A percentile compares a stretch with the other conserved stretches of the same genome.
phyloP scores from a whole-genome alignment of 2,113 vertebrate species.

The Perccottus glenii region DNA sequence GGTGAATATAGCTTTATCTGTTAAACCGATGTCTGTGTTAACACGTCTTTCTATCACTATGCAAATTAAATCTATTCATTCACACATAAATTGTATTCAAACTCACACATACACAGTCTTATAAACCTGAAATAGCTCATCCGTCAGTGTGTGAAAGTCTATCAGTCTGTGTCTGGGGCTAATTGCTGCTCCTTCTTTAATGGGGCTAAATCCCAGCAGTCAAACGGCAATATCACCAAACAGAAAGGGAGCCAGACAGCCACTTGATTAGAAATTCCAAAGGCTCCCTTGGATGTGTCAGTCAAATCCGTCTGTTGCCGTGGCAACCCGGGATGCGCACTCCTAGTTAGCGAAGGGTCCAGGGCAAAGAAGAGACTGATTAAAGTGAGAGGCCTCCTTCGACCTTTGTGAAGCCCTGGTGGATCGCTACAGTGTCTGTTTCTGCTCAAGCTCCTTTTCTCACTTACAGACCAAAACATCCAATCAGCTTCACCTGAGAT shows the following conservation, averaged over 20 bases:
- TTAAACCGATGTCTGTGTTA: conserved; percentile 29
- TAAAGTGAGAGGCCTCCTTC: conserved; percentile 28
- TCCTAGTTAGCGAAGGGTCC: conserved; percentile 21
- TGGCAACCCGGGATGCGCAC: conserved; percentile 45
- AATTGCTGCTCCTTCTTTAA: conserved; percentile 45
- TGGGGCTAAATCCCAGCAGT: conserved; percentile 49
- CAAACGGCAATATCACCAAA: conserved; percentile 53
- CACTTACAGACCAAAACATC: conserved; percentile 17
- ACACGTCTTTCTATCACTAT: conserved; percentile 45
- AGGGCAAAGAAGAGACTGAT: conserved; percentile 45
- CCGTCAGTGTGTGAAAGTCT: conserved; percentile 36
- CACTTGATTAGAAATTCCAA: conserved; percentile 69
- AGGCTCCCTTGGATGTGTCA: conserved; percentile 61
- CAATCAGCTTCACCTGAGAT: neutral
- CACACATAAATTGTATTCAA: neutral
- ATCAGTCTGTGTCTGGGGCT: conserved; percentile 37
- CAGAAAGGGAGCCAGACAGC: conserved; percentile 51
- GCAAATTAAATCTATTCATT: conserved; percentile 40
- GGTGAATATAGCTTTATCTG: conserved; percentile 19
- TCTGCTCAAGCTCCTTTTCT: neutral
- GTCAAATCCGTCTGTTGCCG: conserved; percentile 57
- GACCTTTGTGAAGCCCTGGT: conserved; percentile 34
- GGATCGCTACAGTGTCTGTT: neutral
- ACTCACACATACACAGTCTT: neutral
- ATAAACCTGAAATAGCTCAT: conserved; percentile 14